Conservation (phyloP, 1,140 invertebrate species). For the Leptonema lineaticorne region DNA sequence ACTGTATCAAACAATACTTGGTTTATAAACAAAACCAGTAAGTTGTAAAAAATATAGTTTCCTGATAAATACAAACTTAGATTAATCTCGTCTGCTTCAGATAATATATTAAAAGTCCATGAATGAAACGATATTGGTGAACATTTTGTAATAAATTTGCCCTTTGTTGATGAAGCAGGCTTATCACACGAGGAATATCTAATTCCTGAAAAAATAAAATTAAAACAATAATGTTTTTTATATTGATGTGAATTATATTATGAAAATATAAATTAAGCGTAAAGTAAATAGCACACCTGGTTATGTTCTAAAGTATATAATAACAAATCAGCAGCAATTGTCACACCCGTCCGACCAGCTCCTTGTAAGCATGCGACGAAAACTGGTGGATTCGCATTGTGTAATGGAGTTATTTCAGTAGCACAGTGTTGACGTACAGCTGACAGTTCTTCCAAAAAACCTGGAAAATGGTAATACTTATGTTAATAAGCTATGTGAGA, state of each 20-base stretch:
- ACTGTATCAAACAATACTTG: constrained; percentile 7
- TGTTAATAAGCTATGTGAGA: not conserved
- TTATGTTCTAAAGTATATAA: constrained; percentile 85
- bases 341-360: constrained; percentile 71
- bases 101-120: constrained; percentile 80
- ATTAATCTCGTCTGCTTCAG: constrained; percentile 84
- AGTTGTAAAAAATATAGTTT: not conserved
- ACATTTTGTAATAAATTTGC: constrained; percentile 85
- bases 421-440: constrained; percentile 74
- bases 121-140: constrained; percentile 88
- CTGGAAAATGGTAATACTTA: constrained; percentile 46
- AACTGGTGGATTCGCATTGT: constrained; percentile 63
- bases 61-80: constrained; percentile 48
- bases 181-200: constrained; percentile 75
- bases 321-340: constrained; percentile 77
- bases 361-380: constrained; percentile 61
- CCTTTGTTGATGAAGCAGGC: constrained; percentile 75
- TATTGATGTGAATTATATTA: not conserved
- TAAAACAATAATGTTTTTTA: constrained; percentile 4
- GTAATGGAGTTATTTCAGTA: constrained; percentile 64
- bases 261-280: not conserved
- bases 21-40: constrained; percentile 44
- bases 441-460: constrained; percentile 83
- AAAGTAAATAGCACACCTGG: constrained; percentile 66
- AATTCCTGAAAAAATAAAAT: constrained; percentile 62